A percentile compares a stretch with the other conserved stretches of the same genome.
These are phyloP conservation scores for Empidonax traillii DNA, from an alignment of 2,113 vertebrate species.

Conservation along the genomic window DNA sequence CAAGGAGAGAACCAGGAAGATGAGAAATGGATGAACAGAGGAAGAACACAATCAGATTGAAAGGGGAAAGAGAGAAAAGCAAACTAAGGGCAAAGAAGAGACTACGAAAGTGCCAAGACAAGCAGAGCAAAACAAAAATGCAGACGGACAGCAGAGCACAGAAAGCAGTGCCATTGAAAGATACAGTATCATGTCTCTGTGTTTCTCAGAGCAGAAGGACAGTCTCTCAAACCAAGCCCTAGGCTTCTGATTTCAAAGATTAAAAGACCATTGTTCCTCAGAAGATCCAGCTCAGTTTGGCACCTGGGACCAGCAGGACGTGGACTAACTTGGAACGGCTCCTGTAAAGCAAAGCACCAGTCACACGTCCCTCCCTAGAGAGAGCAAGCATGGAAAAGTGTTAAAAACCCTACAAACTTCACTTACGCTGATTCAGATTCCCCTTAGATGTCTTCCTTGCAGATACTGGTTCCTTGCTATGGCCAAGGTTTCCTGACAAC, in stretches of 20 bases:
- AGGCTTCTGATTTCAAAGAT: neutral
- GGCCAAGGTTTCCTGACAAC: neutral
- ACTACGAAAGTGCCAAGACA: neutral
- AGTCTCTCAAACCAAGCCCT: neutral
- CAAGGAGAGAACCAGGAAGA: neutral
- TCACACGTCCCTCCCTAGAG: neutral
- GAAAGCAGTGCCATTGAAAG: neutral
- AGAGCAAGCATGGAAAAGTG: rapidly evolving
- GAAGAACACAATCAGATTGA: neutral
- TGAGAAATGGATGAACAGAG: neutral
- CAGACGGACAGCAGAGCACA: neutral
- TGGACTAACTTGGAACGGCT: neutral
- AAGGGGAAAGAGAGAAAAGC: neutral
- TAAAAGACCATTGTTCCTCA: neutral
- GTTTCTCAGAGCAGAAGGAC: neutral
- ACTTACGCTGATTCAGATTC: neutral
- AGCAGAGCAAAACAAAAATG: neutral
- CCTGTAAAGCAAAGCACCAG: neutral
- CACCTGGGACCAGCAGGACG: neutral
- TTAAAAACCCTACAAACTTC: neutral
- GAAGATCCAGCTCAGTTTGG: neutral
- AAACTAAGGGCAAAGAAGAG: neutral
- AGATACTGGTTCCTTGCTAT: neutral
- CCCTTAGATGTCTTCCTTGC: neutral
- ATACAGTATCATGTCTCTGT: rapidly evolving